Percentiles rank a stretch among this genome's conserved stretches.
Evolutionary conservation across 2,113 vertebrate genomes (phyloP).

Genomic region (Oxyruncus cristatus): DNA sequence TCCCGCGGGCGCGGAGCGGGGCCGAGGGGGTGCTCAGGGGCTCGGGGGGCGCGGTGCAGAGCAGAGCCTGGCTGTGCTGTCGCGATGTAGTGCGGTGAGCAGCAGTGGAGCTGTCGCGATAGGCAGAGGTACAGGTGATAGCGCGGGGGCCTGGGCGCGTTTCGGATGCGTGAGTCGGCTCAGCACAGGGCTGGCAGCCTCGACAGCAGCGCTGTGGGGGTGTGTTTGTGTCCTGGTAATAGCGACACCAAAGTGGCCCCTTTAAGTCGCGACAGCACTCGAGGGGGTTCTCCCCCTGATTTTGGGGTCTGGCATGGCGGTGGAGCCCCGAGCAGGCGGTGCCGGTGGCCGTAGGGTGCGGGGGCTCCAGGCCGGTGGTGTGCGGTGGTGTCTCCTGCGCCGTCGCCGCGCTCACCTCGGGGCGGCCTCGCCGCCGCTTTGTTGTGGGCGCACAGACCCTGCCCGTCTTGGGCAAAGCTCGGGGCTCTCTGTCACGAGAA

Average conservation of each 20-base stretch:
- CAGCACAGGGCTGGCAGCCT: neutral
- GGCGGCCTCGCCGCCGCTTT: neutral
- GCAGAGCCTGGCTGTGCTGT: neutral
- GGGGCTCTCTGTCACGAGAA: neutral
- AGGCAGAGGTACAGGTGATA: neutral
- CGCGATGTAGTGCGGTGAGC: neutral
- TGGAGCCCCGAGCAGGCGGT: neutral
- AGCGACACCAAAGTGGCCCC: neutral
- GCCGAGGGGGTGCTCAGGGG: neutral
- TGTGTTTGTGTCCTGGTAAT: neutral
- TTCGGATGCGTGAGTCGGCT: neutral
- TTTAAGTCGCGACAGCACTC: neutral
- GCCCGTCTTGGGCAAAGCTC: neutral
- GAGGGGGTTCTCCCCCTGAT: neutral
- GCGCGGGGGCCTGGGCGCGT: neutral
- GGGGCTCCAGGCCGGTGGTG: rapidly evolving
- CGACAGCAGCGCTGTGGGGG: neutral
- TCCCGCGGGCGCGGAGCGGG: neutral
- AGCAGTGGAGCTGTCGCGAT: neutral
- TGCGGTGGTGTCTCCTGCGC: neutral
- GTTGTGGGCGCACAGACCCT: neutral
- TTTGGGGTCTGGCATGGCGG: neutral
- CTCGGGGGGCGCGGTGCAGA: neutral
- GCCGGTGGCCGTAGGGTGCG: neutral
- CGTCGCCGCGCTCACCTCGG: neutral